Percentiles rank a stretch among this genome's conserved stretches.
These are phyloP conservation scores for Brachypodius melanocephalos DNA, from an alignment of 2,113 vertebrate genomes.

Conservation along the genomic window DNA sequence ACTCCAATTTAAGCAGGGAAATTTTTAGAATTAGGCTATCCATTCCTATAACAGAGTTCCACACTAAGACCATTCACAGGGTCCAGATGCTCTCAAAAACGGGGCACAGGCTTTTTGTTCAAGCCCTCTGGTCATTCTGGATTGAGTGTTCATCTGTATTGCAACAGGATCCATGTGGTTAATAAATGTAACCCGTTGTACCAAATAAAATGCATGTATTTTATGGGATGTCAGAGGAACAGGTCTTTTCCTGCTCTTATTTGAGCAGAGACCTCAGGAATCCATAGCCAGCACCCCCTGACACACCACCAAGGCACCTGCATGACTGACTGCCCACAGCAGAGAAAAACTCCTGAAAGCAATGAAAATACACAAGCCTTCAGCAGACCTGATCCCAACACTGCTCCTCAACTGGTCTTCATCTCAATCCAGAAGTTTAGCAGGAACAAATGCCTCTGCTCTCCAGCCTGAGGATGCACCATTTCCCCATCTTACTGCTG, in stretches of 20 bases:
- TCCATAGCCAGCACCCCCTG: background rate
- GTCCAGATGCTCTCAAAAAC: background rate
- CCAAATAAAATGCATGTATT: background rate
- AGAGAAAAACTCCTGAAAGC: background rate
- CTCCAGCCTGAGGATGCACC: background rate
- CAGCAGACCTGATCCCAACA: background rate
- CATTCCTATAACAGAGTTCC: background rate
- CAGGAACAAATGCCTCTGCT: background rate
- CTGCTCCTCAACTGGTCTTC: background rate
- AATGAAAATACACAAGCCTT: accelerated
- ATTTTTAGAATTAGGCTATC: background rate
- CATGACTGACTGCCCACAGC: background rate
- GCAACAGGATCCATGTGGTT: background rate
- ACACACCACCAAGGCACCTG: background rate
- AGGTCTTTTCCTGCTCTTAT: background rate
- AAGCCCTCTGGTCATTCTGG: background rate
- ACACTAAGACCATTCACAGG: background rate
- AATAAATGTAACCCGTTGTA: background rate
- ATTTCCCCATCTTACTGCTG: background rate
- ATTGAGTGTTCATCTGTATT: background rate
- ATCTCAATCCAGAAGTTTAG: background rate
- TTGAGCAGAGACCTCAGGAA: background rate
- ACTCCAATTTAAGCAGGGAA: background rate
- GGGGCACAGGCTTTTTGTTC: background rate
- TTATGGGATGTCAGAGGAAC: background rate